Evolutionary conservation across 2,797 vertebrate species (phyloP), one percentile per base, ranked within the genome.

Genomic region (Syncerus caffer): DNA sequence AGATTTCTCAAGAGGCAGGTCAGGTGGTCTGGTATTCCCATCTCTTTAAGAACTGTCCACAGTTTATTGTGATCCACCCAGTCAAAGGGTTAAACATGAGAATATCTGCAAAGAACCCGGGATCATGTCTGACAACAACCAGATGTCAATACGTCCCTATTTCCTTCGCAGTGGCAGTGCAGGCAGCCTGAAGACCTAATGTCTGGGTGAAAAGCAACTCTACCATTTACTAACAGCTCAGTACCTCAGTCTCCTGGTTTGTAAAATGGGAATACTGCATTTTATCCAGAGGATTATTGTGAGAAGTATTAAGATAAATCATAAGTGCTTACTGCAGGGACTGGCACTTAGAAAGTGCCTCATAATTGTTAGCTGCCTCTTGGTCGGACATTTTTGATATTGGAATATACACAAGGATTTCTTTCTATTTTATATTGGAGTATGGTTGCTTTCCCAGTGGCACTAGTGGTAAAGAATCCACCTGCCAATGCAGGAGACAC

Each of bases 161-260:
- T 13, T 3, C 0, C 47, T 79, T 89, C 15, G 0, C 10, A 51
- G 47, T 4, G 21, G 14, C 55, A 3, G 0, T 53, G 55, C 13
- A 27, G 51, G 21, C n/a, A 38, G n/a, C 53, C 23, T 17, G 31
- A 51, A 62, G n/a, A 58, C 19, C 11, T 12, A 9, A 19, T 21
- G 4, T 62, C 51, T 76, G 60, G 55, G 34, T 34, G 62, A 79
- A 94, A 86, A 51, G 25, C 53, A 71, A 5, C 15, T 38, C 47
- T 29, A 19, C 60, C 80, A 51, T 47, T 62, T 62, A 29, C 7
- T 14, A 29, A 38, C 3, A 8, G 12, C 19, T 19, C 34, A 45
- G 51, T 51, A 31, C 51, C 62, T 97, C 60, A 6, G 51, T 79
- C 62, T 91, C 62, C 89, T 83, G 55, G 16, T 50, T 76, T 90